phyloP scores from a whole-genome alignment of 2,888 invertebrate genomes.

The Oscheius sp. region DNA sequence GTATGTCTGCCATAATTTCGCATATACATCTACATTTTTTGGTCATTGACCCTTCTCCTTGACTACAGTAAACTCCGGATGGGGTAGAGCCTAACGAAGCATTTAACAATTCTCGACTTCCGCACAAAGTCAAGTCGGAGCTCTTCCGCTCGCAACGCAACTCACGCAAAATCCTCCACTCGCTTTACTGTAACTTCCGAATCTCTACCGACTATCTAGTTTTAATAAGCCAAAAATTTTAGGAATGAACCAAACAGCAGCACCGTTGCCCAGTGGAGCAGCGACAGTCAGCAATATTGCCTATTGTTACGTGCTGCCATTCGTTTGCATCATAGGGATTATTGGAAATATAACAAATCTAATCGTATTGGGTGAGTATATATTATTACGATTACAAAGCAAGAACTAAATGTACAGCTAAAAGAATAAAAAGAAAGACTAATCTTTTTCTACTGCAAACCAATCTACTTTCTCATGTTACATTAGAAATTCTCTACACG shows the following conservation, averaged over 20 bases:
- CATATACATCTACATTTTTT: too few relatives aligned
- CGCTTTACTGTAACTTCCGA: neutral
- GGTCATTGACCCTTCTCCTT: too few relatives aligned
- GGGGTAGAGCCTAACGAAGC: conserved; percentile 13
- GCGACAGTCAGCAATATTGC: conserved; percentile 58
- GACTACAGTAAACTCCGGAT: conserved; percentile 22
- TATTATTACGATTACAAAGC: neutral
- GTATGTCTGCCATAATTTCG: too few relatives aligned
- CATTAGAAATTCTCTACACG: too few relatives aligned
- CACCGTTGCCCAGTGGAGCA: conserved; percentile 44
- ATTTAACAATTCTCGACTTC: conserved; percentile 26
- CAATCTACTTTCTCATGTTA: too few relatives aligned
- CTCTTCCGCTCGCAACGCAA: conserved; percentile 25
- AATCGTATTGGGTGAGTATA: conserved; percentile 53
- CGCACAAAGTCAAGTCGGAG: neutral
- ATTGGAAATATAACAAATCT: conserved; percentile 67
- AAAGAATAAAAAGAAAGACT: too few relatives aligned
- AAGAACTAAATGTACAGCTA: too few relatives aligned
- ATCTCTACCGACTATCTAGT: neutral
- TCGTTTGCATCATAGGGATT: conserved; percentile 59
- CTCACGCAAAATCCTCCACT: conserved; percentile 17
- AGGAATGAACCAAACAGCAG: conserved; percentile 16
- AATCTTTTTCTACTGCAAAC: too few relatives aligned
- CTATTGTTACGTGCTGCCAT: conserved; percentile 70
- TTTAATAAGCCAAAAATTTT: neutral